Evolutionary conservation across 2,888 invertebrate genomes (phyloP).

Genomic region (Thysanoteuthis rhombus): DNA sequence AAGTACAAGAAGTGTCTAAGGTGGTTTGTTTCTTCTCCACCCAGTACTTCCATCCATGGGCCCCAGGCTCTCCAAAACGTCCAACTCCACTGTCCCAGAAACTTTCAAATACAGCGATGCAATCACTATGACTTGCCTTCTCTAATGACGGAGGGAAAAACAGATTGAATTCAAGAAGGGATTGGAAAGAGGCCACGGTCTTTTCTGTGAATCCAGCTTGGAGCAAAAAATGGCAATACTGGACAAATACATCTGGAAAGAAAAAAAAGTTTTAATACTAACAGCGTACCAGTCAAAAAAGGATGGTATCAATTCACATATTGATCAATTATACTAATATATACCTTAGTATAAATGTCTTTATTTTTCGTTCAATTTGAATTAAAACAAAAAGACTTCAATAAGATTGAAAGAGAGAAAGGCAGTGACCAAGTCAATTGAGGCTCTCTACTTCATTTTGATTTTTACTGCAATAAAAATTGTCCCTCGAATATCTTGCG

Average conservation of each 20-base stretch:
- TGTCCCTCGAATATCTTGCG: no score
- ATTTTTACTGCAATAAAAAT: no score
- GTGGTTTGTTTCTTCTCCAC: slow-evolving; percentile 38
- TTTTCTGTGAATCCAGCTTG: slow-evolving; percentile 68
- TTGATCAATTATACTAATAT: no score
- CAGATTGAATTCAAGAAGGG: slow-evolving; percentile 68
- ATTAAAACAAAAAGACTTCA: no score
- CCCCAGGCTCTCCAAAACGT: slow-evolving; percentile 65
- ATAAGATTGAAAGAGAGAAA: no score
- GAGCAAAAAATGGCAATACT: slow-evolving; percentile 63
- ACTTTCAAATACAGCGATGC: slow-evolving; percentile 62
- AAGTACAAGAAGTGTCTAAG: slow-evolving; percentile 23
- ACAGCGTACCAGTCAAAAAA: no score
- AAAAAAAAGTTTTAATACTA: no score
- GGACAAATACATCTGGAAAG: slow-evolving; percentile 62
- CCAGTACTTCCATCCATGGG: slow-evolving; percentile 65
- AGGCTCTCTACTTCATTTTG: no score
- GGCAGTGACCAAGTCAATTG: no score
- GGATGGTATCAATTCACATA: no score
- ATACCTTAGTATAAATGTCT: no score
- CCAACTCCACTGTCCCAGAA: slow-evolving; percentile 69
- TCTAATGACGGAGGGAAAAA: slow-evolving; percentile 57
- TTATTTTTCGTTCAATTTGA: no score
- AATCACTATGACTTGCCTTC: slow-evolving; percentile 48
- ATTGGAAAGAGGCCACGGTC: slow-evolving; percentile 67